Evolutionary conservation across 2,113 vertebrate genomes (phyloP).

Genomic region (Perca fluviatilis): DNA sequence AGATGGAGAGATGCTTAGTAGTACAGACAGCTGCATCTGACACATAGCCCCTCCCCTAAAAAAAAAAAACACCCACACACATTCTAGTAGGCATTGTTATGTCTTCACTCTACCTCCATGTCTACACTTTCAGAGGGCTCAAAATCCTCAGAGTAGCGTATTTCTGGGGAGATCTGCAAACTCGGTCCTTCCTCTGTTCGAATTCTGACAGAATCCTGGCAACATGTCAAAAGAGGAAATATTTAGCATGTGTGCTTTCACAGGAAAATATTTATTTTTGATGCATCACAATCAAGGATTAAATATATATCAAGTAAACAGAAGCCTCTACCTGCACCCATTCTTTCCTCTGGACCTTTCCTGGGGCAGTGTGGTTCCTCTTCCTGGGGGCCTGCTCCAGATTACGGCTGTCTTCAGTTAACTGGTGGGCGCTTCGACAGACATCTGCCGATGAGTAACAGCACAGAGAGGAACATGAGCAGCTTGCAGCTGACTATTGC

Average conservation of each 20-base stretch:
- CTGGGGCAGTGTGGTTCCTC: conserved; percentile 86
- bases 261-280: neutral
- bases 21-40: conserved; percentile 70
- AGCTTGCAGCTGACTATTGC: conserved; percentile 43
- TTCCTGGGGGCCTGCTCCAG: conserved; percentile 53
- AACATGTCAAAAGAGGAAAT: conserved; percentile 28
- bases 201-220: conserved; percentile 90
- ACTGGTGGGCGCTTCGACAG: conserved; percentile 73
- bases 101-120: conserved; percentile 79
- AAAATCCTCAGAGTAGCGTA: conserved; percentile 88
- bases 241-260: neutral
- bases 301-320: neutral
- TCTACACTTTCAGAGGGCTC: conserved; percentile 84
- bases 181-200: conserved; percentile 87
- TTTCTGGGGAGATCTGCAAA: conserved; percentile 85
- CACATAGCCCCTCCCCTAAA: conserved; percentile 63
- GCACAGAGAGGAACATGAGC: conserved; percentile 68
- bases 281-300: neutral
- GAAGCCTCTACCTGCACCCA: conserved; percentile 90
- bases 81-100: conserved; percentile 49
- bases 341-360: conserved; percentile 89
- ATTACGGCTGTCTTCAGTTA: conserved; percentile 68
- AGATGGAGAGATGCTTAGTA: conserved; percentile 64
- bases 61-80: conserved; percentile 67
- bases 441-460: conserved; percentile 78